Conservation (phyloP, 2,113 vertebrate species). For the Stigmatopora nigra region DNA sequence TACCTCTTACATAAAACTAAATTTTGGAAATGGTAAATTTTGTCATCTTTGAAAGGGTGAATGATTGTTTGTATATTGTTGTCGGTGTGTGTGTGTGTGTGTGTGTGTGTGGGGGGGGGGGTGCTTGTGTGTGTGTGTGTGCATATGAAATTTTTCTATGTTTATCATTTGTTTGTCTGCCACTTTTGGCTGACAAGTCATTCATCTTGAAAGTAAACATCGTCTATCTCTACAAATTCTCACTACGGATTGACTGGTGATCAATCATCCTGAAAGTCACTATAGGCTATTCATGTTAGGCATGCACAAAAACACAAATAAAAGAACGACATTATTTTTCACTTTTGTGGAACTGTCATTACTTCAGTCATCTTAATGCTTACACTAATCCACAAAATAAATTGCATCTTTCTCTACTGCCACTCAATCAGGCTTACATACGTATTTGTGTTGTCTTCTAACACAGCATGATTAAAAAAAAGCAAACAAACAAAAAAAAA, state of each 20-base stretch:
- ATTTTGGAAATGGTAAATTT: conserved; percentile 33
- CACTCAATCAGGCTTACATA: conserved; percentile 58
- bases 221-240: conserved; percentile 56
- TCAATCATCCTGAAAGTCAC: conserved; percentile 44
- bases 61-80: neutral
- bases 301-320: conserved; percentile 33
- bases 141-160: conserved; percentile 10
- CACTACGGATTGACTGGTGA: conserved; percentile 60
- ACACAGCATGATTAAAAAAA: conserved; percentile 46
- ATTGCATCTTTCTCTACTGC: conserved; percentile 46
- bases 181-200: conserved; percentile 52
- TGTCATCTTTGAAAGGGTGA: conserved; percentile 33
- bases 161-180: conserved; percentile 32
- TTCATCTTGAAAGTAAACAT: conserved; percentile 51
- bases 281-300: conserved; percentile 43
- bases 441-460: conserved; percentile 22
- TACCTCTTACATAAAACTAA: neutral
- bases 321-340: conserved; percentile 16
- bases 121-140: conserved; percentile 6
- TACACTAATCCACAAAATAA: conserved; percentile 54
- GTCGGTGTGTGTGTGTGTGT: conserved; percentile 11
- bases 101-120: neutral
- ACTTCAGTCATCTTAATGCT: conserved; percentile 58
- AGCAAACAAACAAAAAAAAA: neutral
- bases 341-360: conserved; percentile 56